Conservation (phyloP, 1,140 invertebrate genomes). For the Diorhabda elongata region DNA sequence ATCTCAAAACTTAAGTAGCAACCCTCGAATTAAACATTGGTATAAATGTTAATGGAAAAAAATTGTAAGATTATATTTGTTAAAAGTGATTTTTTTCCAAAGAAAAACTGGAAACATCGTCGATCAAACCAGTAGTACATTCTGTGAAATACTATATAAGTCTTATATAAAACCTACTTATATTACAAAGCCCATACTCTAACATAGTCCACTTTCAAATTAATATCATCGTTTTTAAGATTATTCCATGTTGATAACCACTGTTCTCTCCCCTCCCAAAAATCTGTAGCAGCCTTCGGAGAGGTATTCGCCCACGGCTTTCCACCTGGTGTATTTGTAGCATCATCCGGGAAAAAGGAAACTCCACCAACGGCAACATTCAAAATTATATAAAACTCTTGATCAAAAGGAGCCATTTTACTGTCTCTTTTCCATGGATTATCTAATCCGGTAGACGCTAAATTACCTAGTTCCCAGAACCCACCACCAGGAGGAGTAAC, state of each 20-base stretch:
- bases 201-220: slow-evolving; percentile 60
- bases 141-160: no score
- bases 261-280: slow-evolving; percentile 47
- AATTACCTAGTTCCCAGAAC: slow-evolving; percentile 33
- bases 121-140: no score
- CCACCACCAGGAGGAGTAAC: slow-evolving; percentile 26
- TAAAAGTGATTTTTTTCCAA: no score
- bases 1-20: no score
- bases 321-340: slow-evolving; percentile 30
- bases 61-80: no score
- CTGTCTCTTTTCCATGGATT: slow-evolving; percentile 47
- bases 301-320: slow-evolving; percentile 52
- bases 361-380: slow-evolving; percentile 49
- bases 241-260: slow-evolving; percentile 54
- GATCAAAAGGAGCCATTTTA: slow-evolving; percentile 56
- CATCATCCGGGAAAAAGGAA: slow-evolving; percentile 50
- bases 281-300: slow-evolving; percentile 43
- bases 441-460: slow-evolving; percentile 12
- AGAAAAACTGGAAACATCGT: no score
- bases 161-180: neutral
- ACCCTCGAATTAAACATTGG: no score
- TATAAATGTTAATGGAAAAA: no score
- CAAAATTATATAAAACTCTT: slow-evolving; percentile 63
- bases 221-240: slow-evolving; percentile 40
- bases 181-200: slow-evolving; percentile 54